Evolutionary conservation across 2,888 invertebrate species (phyloP), one percentile per base, ranked within the genome.

Genomic region (Nymphalis urticae): DNA sequence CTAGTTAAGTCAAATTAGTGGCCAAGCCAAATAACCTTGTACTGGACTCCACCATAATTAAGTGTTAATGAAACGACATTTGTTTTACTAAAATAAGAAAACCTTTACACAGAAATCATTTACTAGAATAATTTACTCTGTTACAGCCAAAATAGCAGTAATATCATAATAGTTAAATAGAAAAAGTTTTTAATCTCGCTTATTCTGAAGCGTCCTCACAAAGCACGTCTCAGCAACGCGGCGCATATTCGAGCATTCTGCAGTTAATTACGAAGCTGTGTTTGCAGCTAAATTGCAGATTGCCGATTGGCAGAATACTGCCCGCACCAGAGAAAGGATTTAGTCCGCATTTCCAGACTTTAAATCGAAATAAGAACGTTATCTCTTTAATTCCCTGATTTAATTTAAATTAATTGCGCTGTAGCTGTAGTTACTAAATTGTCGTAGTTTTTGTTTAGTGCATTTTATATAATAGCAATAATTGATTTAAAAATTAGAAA

Each of bases 211-310:
- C 42, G n/a, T 58, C 42, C n/a, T 9, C 9, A 42, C 42, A 19
- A 42, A 58, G 58, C 36, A 19, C 36, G 36, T 58, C 42, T 58
- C 58, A 42, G 58, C 19, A 32, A 42, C 58, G 36, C 17, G 27
- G 58, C 19, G 58, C 58, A 19, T 58, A n/a, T 58, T 58, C 36
- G 42, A 58, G 58, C 21, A 21, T 48, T 54, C 48, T 54, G 17
- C 62, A 56, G 48, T 54, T 62, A 67, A 67, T 67, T 62, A 50
- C 36, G 56, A 62, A 58, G 62, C 66, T 42, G 54, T 66, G 53
- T 62, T 67, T 62, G 36, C 36, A 58, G 42, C 58, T 58, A 62
- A 62, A 56, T 48, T 50, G 54, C 48, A 67, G 62, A 50, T 61
- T 56, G 62, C 42, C 56, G 56, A 62, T 67, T 48, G 62, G 50